Base-by-base conservation (phyloP, 2,113 vertebrate species). In the Pollachius pollachius region DNA sequence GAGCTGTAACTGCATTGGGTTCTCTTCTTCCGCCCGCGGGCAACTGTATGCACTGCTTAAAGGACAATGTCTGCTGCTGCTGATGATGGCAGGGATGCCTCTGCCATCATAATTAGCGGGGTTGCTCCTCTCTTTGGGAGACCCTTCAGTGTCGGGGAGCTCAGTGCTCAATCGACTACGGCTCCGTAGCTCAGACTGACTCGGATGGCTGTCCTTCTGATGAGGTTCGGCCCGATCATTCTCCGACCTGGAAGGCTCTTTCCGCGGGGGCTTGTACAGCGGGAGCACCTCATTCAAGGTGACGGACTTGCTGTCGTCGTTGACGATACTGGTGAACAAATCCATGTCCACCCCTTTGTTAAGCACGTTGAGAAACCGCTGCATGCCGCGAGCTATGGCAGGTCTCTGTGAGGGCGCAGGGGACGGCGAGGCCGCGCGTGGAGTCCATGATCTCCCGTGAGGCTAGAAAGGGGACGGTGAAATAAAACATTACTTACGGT, bases 341-440 rank as follows among this genome's bases (percentile, higher is more conserved):
- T 84, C 41, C 0, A 89, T 77, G 75, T 91, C 85, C n/a, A 90
- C 86, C 16, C 89, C 87, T 77, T 86, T 82, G 81, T 87, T 90
- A 27, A 91, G 89, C 4, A 90, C 17, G 15, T 54, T 78, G 70
- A 91, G 85, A 63, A 91, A 90, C 34, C 85, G 85, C 64, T 84
- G 72, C 15, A 88, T 90, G 19, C 89, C 88, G 15, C 68, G 54
- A 34, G 72, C 30, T 7, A 48, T 13, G 6, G 19, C n/a, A 0
- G n/a, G 17, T 13, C 56, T 65, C 5, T 74, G 59, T n/a, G 76
- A 52, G 17, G 61, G 34, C 11, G 5, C 70, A 57, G 74, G 48
- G 18, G 71, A 68, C 13, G 63, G 6, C 8, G 30, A 0, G 3
- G 7, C 52, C 64, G 0, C 59, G 23, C 41, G 15, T 12, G 6